Conservation (phyloP, 1,140 invertebrate species). For the Bombus polaris region DNA sequence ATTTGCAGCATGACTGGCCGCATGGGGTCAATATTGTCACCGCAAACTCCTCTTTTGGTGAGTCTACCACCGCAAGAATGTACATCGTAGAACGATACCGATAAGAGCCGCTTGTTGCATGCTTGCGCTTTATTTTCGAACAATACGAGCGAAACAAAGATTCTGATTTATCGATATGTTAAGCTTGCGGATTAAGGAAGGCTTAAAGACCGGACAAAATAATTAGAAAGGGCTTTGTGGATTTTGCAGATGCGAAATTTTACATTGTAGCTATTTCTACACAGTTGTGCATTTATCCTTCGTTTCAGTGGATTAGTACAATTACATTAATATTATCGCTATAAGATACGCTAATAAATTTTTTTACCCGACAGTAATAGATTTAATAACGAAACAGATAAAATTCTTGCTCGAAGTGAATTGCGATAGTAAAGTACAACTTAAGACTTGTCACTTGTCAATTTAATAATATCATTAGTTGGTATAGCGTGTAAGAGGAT, state of each 20-base stretch:
- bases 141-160: neutral
- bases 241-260: no score
- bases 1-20: conserved; percentile 88
- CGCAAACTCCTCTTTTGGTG: conserved; percentile 87
- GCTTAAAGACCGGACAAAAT: no score
- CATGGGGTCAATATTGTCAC: conserved; percentile 86
- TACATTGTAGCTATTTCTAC: no score
- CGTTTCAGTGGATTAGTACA: no score
- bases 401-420: neutral
- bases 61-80: conserved; percentile 60
- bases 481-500: no score
- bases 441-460: neutral
- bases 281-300: no score
- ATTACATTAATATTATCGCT: neutral
- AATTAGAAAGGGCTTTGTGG: no score
- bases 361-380: no score
- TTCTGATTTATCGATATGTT: neutral
- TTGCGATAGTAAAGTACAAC: neutral
- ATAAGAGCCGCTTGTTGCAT: conserved; percentile 36
- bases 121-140: neutral
- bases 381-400: neutral
- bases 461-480: no score
- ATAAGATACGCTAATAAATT: neutral
- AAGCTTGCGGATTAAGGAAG: neutral
- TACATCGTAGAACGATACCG: conserved; percentile 2